Evolutionary conservation across 2,888 invertebrate species (phyloP).

Genomic region (Rhagium mordax): DNA sequence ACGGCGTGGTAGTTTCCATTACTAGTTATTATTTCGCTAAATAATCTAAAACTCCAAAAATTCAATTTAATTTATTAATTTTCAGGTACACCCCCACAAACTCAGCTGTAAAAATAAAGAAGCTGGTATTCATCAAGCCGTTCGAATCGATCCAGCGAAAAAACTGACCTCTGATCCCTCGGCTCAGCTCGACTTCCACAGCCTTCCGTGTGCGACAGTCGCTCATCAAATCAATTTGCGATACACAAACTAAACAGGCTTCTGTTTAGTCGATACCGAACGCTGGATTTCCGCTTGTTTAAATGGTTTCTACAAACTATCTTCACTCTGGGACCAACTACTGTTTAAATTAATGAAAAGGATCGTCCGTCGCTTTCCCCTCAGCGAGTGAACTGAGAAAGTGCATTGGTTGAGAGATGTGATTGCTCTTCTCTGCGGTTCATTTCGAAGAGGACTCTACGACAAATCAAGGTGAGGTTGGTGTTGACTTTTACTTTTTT

Average conservation of each 20-base stretch:
- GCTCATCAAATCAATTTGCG: background rate
- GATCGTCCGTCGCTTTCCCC: background rate
- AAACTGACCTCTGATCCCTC: background rate
- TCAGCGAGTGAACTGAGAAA: background rate
- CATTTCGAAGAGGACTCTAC: background rate
- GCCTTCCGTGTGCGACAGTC: background rate
- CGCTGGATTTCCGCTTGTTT: background rate
- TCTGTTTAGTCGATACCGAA: conserved; percentile 23
- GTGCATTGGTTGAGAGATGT: conserved; percentile 8
- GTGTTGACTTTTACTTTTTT: background rate
- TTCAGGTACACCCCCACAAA: background rate
- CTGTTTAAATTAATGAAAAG: conserved; percentile 9
- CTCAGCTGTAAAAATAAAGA: background rate
- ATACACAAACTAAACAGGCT: background rate
- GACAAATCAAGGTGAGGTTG: conserved; percentile 8
- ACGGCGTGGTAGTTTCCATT: too few species aligned
- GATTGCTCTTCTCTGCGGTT: background rate
- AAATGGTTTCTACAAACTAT: conserved; percentile 13
- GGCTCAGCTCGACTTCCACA: background rate
- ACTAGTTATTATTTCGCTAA: too few species aligned
- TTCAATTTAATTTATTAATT: too few species aligned
- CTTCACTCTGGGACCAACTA: conserved; percentile 11
- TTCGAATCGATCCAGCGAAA: background rate
- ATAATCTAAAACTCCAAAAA: too few species aligned
- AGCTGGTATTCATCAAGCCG: background rate